Evolutionary conservation across 1,140 invertebrate species (phyloP), one percentile per base, ranked within the genome.

Genomic region (Magallana gigas): DNA sequence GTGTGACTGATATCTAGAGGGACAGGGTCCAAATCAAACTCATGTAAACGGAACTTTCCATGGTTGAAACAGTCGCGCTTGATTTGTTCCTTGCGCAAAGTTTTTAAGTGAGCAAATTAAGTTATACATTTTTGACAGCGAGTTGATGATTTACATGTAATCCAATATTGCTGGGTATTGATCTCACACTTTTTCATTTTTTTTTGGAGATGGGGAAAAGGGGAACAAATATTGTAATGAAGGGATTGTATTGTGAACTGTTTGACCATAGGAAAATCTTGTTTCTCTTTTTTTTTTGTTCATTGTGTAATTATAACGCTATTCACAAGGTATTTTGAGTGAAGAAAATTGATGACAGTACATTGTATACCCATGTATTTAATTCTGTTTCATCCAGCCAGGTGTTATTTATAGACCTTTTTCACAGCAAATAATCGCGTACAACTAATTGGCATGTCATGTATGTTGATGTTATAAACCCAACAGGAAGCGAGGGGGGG

Each of bases 371-470:
- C 36, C 8, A 76, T 29, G 4, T 36, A 76, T 76, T 62, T n/a
- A 16, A 12, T 62, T 76, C 14, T 76, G 23, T 29, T 18, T 76
- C 18, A 29, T 29, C 23, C 36, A 76, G 18, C 68, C 18, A 76
- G 5, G 14, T 36, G 68, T 29, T 48, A 76, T 76, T 18, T 29
- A 23, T 76, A 1, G 23, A 29, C 36, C 68, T 29, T 36, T 76
- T 76, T 76, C 68, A 76, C 68, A 76, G 68, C 68, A 76, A 76
- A 76, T 76, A 76, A 76, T 76, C 68, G 11, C 23, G 68, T 76
- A 76, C 68, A 76, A 76, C 36, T 18, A 76, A 76, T 76, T 76
- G 68, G 68, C 68, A 76, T 76, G 68, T 76, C 68, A 76, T 76
- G 68, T 76, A 76, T 76, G 23, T 62, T 62, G 60, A 62, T 62